These are phyloP conservation scores for Cotesia typhae DNA, from an alignment of 1,140 invertebrate genomes.

Conservation along the genomic window DNA sequence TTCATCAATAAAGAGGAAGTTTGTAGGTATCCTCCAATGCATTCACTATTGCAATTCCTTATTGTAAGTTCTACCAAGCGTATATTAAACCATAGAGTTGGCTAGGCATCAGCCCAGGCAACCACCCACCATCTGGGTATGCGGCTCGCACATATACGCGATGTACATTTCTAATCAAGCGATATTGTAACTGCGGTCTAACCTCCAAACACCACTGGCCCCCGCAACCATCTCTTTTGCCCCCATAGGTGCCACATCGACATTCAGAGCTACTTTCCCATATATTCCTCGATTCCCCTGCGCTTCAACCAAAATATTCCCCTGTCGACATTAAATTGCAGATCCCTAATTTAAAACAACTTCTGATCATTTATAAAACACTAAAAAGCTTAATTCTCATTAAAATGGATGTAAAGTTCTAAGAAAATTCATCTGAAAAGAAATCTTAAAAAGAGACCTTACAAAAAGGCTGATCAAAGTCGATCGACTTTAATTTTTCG, in stretches of 20 bases:
- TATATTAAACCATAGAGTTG: conserved; percentile 66
- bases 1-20: background rate
- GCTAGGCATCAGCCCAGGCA: conserved; percentile 63
- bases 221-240: conserved; percentile 28
- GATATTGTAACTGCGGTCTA: conserved; percentile 69
- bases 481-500: no score
- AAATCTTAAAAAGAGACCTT: no score
- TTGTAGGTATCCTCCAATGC: background rate
- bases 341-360: conserved; percentile 27
- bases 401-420: no score
- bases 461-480: no score
- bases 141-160: conserved; percentile 59
- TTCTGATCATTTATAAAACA: background rate
- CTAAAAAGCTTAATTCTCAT: no score
- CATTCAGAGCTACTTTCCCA: conserved; percentile 25
- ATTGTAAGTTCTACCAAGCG: conserved; percentile 64
- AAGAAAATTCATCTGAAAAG: no score
- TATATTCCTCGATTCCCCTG: conserved; percentile 6
- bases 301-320: conserved; percentile 42
- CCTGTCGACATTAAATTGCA: conserved; percentile 49
- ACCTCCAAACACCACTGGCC: conserved; percentile 61
- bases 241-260: conserved; percentile 17
- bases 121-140: conserved; percentile 63
- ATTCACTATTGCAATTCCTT: conserved; percentile 54
- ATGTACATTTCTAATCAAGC: conserved; percentile 69